Conservation (phyloP, 2,888 invertebrate species). For the Stenurella melanura region DNA sequence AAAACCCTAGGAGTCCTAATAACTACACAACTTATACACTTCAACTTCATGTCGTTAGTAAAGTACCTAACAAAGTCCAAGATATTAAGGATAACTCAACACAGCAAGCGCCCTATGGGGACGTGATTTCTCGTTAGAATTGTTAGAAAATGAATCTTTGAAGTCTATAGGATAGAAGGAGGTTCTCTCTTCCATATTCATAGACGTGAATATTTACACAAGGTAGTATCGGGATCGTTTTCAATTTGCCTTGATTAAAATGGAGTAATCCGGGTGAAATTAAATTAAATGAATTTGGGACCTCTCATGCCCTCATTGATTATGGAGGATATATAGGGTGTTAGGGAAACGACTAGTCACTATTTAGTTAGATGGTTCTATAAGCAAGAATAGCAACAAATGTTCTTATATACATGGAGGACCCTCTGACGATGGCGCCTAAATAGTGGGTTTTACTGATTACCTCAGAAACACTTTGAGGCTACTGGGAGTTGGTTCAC, state of each 20-base stretch:
- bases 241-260: neutral
- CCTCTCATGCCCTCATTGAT: too few relatives aligned
- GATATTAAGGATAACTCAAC: constrained; percentile 43
- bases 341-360: too few relatives aligned
- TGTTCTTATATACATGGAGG: too few relatives aligned
- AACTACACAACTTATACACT: constrained; percentile 38
- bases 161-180: constrained; percentile 1
- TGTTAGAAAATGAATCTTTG: constrained; percentile 15
- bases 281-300: neutral
- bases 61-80: constrained; percentile 38
- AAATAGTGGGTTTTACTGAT: too few relatives aligned
- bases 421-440: too few relatives aligned
- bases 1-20: constrained; percentile 20
- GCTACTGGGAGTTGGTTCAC: too few relatives aligned
- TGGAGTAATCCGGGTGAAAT: neutral
- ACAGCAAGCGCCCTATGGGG: constrained; percentile 16
- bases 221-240: neutral
- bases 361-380: too few relatives aligned
- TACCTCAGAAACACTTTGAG: too few relatives aligned
- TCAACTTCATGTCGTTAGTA: constrained; percentile 44
- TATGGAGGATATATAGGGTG: too few relatives aligned
- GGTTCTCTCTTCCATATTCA: constrained; percentile 18
- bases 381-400: too few relatives aligned
- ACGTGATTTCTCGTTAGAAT: constrained; percentile 32
- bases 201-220: constrained; percentile 8